phyloP scores from a whole-genome alignment of 1,140 invertebrate species.

The Drosophila miranda region DNA sequence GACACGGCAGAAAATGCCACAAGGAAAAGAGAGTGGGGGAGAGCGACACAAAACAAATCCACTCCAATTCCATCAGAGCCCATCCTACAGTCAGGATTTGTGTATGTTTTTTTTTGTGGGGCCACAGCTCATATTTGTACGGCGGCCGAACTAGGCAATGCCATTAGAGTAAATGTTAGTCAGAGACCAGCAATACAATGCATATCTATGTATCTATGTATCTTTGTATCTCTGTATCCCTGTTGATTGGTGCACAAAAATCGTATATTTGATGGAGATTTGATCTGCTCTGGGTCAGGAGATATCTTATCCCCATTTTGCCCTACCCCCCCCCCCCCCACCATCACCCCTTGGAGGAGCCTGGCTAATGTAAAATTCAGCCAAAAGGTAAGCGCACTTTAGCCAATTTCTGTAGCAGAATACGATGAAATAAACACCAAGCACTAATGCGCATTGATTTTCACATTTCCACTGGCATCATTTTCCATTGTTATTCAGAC shows the following conservation, averaged over 20 bases:
- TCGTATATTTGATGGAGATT: no score
- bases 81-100: conserved; percentile 45
- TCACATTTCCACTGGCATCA: conserved; percentile 68
- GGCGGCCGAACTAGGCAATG: conserved; percentile 23
- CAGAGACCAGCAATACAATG: no score
- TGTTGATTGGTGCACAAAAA: background rate
- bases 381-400: background rate
- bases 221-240: background rate
- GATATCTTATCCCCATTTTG: no score
- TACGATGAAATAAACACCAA: conserved; percentile 67
- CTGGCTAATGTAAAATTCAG: conserved; percentile 40
- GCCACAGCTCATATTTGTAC: conserved; percentile 36
- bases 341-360: background rate
- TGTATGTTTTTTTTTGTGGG: conserved; percentile 13
- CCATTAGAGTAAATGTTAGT: conserved; percentile 47
- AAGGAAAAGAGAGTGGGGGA: conserved; percentile 25
- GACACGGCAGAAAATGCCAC: conserved; percentile 47
- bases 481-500: conserved; percentile 60
- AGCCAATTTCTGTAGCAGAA: conserved; percentile 16
- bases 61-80: conserved; percentile 32
- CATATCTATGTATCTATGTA: background rate
- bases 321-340: no score
- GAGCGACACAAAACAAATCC: conserved; percentile 33
- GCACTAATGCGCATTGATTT: conserved; percentile 78
- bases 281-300: background rate